Conservation (phyloP, 2,888 invertebrate genomes). For the Scaptomyza caliginosa region DNA sequence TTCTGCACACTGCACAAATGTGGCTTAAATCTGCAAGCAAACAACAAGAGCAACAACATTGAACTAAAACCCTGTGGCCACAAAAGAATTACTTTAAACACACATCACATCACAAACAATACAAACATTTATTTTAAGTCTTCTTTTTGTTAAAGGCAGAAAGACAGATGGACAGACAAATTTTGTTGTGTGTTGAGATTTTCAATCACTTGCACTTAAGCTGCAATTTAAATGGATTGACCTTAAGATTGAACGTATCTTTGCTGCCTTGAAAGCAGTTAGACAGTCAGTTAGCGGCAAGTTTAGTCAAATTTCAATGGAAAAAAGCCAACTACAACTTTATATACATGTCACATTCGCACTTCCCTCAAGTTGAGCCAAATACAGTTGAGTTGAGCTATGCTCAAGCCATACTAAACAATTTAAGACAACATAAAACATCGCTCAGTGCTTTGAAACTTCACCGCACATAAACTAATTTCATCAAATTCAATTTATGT, state of each 20-base stretch:
- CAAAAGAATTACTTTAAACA: slow-evolving; percentile 10
- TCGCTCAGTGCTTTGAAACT: slow-evolving; percentile 32
- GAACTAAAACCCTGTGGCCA: slow-evolving; percentile 20
- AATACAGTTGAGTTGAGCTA: no score
- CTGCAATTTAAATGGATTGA: background rate
- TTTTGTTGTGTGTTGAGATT: background rate
- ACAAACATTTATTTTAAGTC: background rate
- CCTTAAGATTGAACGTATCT: background rate
- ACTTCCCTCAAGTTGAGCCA: background rate
- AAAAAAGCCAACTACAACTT: background rate
- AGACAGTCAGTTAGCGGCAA: background rate
- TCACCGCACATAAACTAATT: slow-evolving; percentile 59
- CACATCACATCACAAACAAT: background rate
- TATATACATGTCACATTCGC: background rate
- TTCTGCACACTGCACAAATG: slow-evolving; percentile 52
- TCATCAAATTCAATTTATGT: slow-evolving; percentile 71
- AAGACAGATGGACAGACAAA: no score
- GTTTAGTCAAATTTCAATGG: background rate
- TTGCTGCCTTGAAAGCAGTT: background rate
- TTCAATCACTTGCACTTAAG: background rate
- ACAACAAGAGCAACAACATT: slow-evolving; percentile 3
- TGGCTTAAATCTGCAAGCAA: slow-evolving; percentile 44
- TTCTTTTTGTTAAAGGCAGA: background rate
- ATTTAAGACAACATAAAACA: slow-evolving; percentile 46
- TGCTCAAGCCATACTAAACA: slow-evolving; percentile 38